Evolutionary conservation across 2,113 vertebrate species (phyloP).

Genomic region (Zosterops japonicus): DNA sequence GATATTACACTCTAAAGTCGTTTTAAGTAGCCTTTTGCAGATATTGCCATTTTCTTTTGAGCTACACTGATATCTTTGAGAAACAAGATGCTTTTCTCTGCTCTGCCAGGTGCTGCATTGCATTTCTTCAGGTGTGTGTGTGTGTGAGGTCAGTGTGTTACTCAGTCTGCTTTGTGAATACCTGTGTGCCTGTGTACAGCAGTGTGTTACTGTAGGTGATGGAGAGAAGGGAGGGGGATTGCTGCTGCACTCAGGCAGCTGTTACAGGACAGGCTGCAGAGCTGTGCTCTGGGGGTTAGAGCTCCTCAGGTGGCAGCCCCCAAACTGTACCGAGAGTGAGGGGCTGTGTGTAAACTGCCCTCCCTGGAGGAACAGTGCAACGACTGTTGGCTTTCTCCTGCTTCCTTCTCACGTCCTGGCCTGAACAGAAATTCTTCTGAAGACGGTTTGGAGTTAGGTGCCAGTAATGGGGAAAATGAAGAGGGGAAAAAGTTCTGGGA

Average conservation of each 20-base stretch:
- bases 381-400: neutral
- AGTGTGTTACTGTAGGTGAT: neutral
- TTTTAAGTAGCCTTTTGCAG: neutral
- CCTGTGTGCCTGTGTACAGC: neutral
- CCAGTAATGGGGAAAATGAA: neutral
- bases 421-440: neutral
- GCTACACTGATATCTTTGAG: neutral
- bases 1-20: neutral
- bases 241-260: neutral
- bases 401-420: neutral
- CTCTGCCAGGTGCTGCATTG: neutral
- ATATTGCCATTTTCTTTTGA: neutral
- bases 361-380: neutral
- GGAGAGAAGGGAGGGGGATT: neutral
- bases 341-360: rapidly evolving
- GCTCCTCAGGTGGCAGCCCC: neutral
- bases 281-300: neutral
- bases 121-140: neutral
- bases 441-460: neutral
- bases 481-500: neutral
- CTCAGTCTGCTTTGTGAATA: neutral
- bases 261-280: neutral
- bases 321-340: rapidly evolving
- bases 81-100: neutral
- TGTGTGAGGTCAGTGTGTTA: rapidly evolving